These are phyloP conservation scores for Drosophila kepulauana DNA, from an alignment of 1,140 invertebrate genomes.

Conservation along the genomic window DNA sequence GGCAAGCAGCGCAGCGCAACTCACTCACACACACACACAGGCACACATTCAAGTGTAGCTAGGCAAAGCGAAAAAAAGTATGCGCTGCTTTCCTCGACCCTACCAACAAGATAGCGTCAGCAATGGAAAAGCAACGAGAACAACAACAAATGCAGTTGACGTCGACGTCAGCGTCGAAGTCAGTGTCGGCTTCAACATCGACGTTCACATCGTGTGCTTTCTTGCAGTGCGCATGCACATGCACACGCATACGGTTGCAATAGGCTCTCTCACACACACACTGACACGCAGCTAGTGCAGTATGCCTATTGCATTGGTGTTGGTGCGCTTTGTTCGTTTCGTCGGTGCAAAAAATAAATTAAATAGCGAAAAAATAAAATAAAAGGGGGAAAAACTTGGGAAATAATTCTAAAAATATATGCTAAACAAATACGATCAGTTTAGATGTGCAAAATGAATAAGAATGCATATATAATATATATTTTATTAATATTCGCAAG, in stretches of 20 bases:
- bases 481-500: background rate
- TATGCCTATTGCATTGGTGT: conserved; percentile 38
- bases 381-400: conserved; percentile 40
- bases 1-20: conserved; percentile 22
- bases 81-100: conserved; percentile 15
- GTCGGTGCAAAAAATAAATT: conserved; percentile 28
- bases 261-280: conserved; percentile 14
- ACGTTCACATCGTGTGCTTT: conserved; percentile 17
- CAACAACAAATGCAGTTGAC: conserved; percentile 45
- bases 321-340: conserved; percentile 72
- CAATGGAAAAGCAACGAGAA: conserved; percentile 49
- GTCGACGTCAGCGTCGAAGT: background rate
- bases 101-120: conserved; percentile 39
- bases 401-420: conserved; percentile 44
- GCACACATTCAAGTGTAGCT: conserved; percentile 35
- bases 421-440: conserved; percentile 5
- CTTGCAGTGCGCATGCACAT: conserved; percentile 77
- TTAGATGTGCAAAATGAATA: background rate
- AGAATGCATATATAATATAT: background rate
- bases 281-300: conserved; percentile 19
- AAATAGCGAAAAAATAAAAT: conserved; percentile 14
- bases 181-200: background rate
- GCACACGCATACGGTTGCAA: conserved; percentile 50
- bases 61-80: conserved; percentile 54
- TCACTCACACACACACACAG: conserved; percentile 19